A percentile compares a stretch with the other conserved stretches of the same genome.
These are phyloP conservation scores for Nyctereutes procyonoides DNA, from an alignment of 2,113 vertebrate species.

Conservation along the genomic window DNA sequence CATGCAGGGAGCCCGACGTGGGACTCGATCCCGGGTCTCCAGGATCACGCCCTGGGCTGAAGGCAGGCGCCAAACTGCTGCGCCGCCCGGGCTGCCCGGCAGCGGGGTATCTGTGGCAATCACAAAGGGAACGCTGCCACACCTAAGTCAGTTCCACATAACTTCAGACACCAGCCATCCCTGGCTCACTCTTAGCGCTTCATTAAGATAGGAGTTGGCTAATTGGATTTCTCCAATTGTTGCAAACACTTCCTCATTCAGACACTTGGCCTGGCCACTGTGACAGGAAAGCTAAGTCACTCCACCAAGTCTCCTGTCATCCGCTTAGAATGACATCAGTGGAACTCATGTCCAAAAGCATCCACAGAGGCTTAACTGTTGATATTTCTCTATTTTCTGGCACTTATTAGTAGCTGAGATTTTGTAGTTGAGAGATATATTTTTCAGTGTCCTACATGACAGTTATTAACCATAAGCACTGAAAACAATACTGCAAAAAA, in stretches of 20 bases:
- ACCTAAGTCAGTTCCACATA: background rate
- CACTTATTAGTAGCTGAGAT: background rate
- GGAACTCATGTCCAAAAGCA: background rate
- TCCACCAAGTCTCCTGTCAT: background rate
- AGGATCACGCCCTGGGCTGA: too few relatives aligned
- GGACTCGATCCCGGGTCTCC: too few relatives aligned
- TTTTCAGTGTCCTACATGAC: background rate
- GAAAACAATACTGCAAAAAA: slow-evolving; percentile 24
- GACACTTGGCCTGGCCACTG: background rate
- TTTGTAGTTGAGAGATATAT: background rate
- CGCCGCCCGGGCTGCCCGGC: too few relatives aligned
- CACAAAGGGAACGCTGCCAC: background rate
- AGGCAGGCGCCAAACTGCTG: too few relatives aligned
- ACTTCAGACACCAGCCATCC: background rate
- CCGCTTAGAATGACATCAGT: background rate
- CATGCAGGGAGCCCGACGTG: too few relatives aligned
- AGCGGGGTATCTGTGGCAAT: background rate
- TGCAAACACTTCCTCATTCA: background rate
- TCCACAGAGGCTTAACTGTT: background rate
- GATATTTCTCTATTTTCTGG: background rate
- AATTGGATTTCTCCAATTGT: background rate
- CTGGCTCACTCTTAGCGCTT: background rate
- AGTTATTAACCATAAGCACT: background rate
- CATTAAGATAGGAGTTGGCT: background rate
- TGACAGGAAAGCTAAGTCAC: background rate